Percentiles rank a stretch among this genome's conserved stretches.
Conservation (phyloP, 1,140 invertebrate genomes). For the Ceratosolen fusciceps region DNA sequence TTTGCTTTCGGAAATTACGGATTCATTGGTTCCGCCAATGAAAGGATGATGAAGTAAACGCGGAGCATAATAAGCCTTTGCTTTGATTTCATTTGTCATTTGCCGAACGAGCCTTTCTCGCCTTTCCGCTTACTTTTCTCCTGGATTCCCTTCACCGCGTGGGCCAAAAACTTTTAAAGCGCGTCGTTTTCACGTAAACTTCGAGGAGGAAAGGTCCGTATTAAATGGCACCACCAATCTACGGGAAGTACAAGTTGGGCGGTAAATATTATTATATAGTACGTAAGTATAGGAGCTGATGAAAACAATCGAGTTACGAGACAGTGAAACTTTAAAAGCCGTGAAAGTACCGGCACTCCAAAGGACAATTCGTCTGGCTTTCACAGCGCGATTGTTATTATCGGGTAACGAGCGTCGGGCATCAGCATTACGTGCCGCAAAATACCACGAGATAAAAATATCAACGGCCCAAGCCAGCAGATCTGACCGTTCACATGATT, state of each 20-base stretch:
- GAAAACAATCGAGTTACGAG: conserved; percentile 38
- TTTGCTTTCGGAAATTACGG: too few species aligned
- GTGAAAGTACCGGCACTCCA: conserved; percentile 20
- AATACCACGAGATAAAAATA: not conserved
- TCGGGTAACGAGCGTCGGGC: not conserved
- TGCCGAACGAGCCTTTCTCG: too few species aligned
- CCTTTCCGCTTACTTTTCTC: not conserved
- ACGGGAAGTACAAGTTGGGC: not conserved
- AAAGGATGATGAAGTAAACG: too few species aligned
- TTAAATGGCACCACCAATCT: not conserved
- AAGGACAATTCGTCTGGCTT: conserved; percentile 39
- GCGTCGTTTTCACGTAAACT: not conserved
- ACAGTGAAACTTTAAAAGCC: conserved; percentile 40
- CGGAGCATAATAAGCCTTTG: too few species aligned
- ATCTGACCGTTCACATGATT: not conserved
- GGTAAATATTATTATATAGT: not conserved
- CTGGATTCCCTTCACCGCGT: not conserved
- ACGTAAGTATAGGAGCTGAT: not conserved
- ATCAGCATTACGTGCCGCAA: not conserved
- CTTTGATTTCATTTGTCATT: too few species aligned
- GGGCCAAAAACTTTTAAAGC: not conserved
- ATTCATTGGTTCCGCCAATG: too few species aligned
- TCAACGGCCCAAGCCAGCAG: not conserved
- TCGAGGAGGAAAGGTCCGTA: conserved; percentile 14
- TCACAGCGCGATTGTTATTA: conserved; percentile 32